Evolutionary conservation across 2,888 invertebrate genomes (phyloP), one percentile per base, ranked within the genome.

Genomic region (Parnassius glacialis): DNA sequence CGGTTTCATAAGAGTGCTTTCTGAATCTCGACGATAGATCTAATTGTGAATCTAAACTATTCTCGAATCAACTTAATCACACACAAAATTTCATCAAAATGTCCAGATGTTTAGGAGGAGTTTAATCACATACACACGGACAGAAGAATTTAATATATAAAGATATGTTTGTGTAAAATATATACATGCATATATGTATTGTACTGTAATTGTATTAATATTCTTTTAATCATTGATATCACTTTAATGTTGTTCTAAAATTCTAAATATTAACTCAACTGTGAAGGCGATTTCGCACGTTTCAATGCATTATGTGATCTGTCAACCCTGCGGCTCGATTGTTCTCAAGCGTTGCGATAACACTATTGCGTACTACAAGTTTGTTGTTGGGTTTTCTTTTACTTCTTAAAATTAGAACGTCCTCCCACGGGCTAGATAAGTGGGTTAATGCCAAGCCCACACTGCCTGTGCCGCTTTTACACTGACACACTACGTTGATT

Each of bases 371-470:
- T 78, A 79, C 71, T 74, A 75, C 75, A 74, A 65, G 41, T 12
- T 47, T 45, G 58, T 42, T 58, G 57, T 16, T 62, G 52, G 20
- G 64, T 60, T 84, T 81, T 83, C 82, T 81, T 74, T 73, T 70
- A 78, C 74, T 80, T 80, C 68, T 78, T 82, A 84, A 83, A 83
- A 85, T 87, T 86, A 84, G 86, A 85, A 80, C 81, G 83, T 78
- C 90, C 87, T 86, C 90, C 90, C 87, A 89, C 90, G 76, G 81
- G 82, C 77, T 72, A 70, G 61, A 73, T 77, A 87, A 83, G 89
- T 90, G 80, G 90, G 90, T 90, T 89, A 90, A 88, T 89, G 90
- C 84, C 87, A 87, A 84, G 74, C 87, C 87, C 83, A 87, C 87
- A 79, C 83, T 51, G 16, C 34, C 52, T 48, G 48, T 13, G 48